Base-by-base conservation (phyloP, 2,113 vertebrate genomes). In the Rhodinocichla rosea region DNA sequence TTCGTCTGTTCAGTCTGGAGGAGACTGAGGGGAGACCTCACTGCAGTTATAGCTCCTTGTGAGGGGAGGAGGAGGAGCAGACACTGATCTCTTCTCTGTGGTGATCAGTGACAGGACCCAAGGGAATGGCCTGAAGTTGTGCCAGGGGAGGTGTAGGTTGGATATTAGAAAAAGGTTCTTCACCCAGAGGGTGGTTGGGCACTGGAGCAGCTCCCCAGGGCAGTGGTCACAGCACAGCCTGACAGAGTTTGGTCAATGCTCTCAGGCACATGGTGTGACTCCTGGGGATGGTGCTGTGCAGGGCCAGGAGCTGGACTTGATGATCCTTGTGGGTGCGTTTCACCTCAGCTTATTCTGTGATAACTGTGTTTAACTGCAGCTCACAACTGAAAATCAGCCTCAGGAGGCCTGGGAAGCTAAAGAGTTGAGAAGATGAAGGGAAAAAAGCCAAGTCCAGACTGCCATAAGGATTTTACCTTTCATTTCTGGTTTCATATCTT, bases 111-210 rank as follows among this genome's bases (percentile, higher is more conserved):
- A n/a, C 42, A 65, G 60, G 10, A 40, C 5, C 49, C 0, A 0
- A 57, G 50, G 42, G 10, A 75, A 40, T 26, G 70, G 30, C 52
- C 70, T 75, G 35, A 57, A 40, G 4, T 0, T 65, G 30, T 57
- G 22, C 1, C 10, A 40, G 1, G 11, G 12, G 24, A 49, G 15
- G 10, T 24, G 0, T 50, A 21, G 20, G 42, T 0, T 49, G 42
- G 35, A 6, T 49, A 35, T 35, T 0, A 35, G 20, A 9, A 23
- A n/a, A 20, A 49, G 15, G 8, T 32, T 75, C 16, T 30, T 35
- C 26, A 30, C 20, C 7, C 70, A 67, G 50, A 65, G 20, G 26
- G 4, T 35, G 3, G 0, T 0, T 23, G 13, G 7, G 13, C 83
- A 35, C 52, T 42, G 52, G 56, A 13, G 57, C 15, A 40, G 37